phyloP scores from a whole-genome alignment of 2,113 vertebrate genomes.

The Scopus umbretta region DNA sequence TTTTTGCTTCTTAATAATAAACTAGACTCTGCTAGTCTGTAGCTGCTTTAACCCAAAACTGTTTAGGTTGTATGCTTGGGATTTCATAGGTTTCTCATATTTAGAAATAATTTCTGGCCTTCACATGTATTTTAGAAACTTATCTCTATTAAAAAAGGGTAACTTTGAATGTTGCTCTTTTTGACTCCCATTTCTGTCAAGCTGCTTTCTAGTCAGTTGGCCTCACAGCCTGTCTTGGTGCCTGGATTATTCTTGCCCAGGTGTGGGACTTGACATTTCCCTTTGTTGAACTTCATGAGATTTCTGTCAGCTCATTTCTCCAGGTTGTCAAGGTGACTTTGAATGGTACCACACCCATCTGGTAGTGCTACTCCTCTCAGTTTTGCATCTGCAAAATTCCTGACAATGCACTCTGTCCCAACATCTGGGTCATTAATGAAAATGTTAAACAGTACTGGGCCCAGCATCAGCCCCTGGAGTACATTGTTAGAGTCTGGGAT shows the following conservation, averaged over 20 bases:
- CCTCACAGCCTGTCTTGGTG: not conserved
- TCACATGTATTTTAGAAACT: not conserved
- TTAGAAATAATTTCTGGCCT: not conserved
- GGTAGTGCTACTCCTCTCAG: not conserved
- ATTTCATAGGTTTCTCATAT: not conserved
- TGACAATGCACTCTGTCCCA: not conserved
- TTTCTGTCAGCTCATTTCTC: not conserved
- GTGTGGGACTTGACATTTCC: not conserved
- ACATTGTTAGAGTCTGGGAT: not conserved
- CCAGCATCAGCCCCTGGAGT: not conserved
- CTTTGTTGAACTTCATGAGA: not conserved
- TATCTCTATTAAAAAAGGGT: accelerated
- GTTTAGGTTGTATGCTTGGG: not conserved
- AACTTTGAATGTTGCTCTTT: not conserved
- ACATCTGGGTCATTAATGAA: not conserved
- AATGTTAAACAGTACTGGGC: not conserved
- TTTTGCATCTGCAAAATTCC: not conserved
- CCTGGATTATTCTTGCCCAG: not conserved
- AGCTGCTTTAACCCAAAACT: not conserved
- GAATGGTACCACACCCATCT: not conserved
- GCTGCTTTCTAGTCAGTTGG: not conserved
- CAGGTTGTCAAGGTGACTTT: not conserved
- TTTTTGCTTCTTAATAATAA: not conserved
- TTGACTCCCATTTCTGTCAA: not conserved
- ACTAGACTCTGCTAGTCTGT: not conserved